Percentiles rank a stretch among this genome's conserved stretches.
Conservation (phyloP, 2,797 vertebrate species). For the Hirundo rustica region DNA sequence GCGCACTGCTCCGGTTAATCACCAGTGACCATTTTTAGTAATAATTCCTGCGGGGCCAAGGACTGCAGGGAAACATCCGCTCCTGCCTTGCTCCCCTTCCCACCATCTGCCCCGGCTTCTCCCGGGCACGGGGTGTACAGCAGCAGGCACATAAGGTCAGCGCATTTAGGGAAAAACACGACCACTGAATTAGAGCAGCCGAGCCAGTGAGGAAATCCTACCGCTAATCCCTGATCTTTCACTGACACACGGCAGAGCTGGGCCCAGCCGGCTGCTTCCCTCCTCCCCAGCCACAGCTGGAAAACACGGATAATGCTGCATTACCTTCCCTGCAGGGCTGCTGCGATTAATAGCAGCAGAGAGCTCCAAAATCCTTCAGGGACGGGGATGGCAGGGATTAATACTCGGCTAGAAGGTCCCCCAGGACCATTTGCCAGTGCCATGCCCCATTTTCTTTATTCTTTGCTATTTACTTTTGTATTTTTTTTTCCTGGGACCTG, state of each 20-base stretch:
- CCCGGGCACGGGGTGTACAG: background rate
- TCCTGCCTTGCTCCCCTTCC: conserved; percentile 6
- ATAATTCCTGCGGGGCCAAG: background rate
- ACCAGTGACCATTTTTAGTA: conserved; percentile 55
- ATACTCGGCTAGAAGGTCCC: background rate
- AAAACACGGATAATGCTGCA: conserved; percentile 24
- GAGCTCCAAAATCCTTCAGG: conserved; percentile 29
- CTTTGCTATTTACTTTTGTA: background rate
- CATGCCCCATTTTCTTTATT: background rate
- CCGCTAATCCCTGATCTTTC: conserved; percentile 44
- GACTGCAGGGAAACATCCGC: conserved; percentile 5
- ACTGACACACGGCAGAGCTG: conserved; percentile 27
- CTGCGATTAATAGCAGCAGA: background rate
- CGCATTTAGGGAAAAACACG: background rate
- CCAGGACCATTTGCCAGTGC: background rate
- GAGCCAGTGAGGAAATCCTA: conserved; percentile 14
- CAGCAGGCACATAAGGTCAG: conserved; percentile 21
- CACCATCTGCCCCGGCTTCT: conserved; percentile 17
- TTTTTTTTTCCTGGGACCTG: background rate
- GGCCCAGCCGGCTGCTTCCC: background rate
- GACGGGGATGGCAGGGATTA: conserved; percentile 16
- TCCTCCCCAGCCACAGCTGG: conserved; percentile 32
- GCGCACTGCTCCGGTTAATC: background rate
- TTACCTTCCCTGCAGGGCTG: conserved; percentile 40
- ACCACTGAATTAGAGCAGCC: conserved; percentile 19